Percentiles rank a stretch among this genome's conserved stretches.
phyloP scores from a whole-genome alignment of 2,888 invertebrate species.

The Horisme vitalbata region DNA sequence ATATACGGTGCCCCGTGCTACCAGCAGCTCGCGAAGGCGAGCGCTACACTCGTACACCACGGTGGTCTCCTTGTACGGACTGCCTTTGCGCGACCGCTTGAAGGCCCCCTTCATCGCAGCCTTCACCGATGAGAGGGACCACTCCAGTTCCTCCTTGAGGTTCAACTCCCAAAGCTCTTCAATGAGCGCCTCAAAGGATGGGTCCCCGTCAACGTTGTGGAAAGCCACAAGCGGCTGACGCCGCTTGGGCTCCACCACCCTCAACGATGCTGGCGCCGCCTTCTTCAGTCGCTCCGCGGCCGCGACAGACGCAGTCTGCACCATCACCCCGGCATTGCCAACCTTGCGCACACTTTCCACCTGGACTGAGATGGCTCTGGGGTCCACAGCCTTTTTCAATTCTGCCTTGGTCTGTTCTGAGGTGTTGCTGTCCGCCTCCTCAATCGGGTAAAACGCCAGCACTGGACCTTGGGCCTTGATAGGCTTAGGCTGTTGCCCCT shows the following conservation, averaged over 20 bases:
- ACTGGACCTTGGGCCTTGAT: neutral
- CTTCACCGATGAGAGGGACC: neutral
- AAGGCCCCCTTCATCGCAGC: neutral
- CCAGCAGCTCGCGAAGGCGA: slow-evolving; percentile 2
- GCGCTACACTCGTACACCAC: slow-evolving; percentile 7
- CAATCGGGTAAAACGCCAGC: neutral
- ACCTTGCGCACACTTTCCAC: neutral
- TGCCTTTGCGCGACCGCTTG: neutral
- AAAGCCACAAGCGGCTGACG: neutral
- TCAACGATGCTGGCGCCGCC: slow-evolving; percentile 16
- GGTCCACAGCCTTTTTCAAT: neutral
- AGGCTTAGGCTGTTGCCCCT: neutral
- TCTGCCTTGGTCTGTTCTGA: slow-evolving; percentile 7
- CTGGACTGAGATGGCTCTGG: neutral
- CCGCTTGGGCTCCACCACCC: slow-evolving; percentile 4
- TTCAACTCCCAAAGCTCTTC: neutral
- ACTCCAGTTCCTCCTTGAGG: neutral
- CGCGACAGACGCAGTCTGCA: slow-evolving; percentile 1
- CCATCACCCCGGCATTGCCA: neutral
- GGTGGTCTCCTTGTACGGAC: slow-evolving; percentile 10
- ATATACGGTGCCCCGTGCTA: neutral
- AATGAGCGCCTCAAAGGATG: neutral
- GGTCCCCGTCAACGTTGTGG: slow-evolving; percentile 5
- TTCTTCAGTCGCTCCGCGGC: neutral
- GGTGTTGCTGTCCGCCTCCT: neutral